These are phyloP conservation scores for Microchirus variegatus DNA, from an alignment of 2,797 vertebrate genomes.

Conservation along the genomic window DNA sequence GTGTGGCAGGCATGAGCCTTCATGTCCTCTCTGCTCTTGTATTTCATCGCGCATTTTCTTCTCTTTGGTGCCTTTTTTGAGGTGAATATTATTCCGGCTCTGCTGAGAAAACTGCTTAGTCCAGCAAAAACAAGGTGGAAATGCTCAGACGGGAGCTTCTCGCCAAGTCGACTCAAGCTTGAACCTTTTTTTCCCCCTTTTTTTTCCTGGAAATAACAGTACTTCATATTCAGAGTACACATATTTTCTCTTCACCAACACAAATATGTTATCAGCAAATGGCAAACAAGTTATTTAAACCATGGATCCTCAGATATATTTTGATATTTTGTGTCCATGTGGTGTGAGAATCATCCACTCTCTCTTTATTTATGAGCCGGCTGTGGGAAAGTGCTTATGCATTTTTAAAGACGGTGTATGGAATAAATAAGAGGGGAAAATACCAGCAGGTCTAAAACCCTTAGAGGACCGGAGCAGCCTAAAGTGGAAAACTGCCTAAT, in stretches of 20 bases:
- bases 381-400: conserved; percentile 31
- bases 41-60: conserved; percentile 20
- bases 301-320: not conserved
- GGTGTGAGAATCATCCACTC: conserved; percentile 3
- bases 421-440: conserved; percentile 24
- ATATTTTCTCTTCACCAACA: conserved; percentile 5
- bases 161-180: conserved; percentile 12
- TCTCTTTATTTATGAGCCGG: conserved; percentile 33
- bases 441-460: conserved; percentile 12
- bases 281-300: too few species aligned
- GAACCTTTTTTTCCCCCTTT: conserved; percentile 11
- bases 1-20: conserved; percentile 61
- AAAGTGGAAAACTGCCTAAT: conserved; percentile 12
- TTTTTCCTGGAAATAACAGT: not conserved
- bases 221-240: conserved; percentile 4
- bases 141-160: conserved; percentile 20
- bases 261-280: conserved; percentile 9
- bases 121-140: conserved; percentile 43
- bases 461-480: not conserved
- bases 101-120: conserved; percentile 36
- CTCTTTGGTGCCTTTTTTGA: conserved; percentile 33
- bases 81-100: conserved; percentile 37
- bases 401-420: conserved; percentile 59
- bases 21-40: conserved; percentile 44
- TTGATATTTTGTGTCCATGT: conserved; percentile 15